Percentiles rank a stretch among this genome's conserved stretches.
phyloP scores from a whole-genome alignment of 2,888 invertebrate genomes.

The Synergus itoensis region DNA sequence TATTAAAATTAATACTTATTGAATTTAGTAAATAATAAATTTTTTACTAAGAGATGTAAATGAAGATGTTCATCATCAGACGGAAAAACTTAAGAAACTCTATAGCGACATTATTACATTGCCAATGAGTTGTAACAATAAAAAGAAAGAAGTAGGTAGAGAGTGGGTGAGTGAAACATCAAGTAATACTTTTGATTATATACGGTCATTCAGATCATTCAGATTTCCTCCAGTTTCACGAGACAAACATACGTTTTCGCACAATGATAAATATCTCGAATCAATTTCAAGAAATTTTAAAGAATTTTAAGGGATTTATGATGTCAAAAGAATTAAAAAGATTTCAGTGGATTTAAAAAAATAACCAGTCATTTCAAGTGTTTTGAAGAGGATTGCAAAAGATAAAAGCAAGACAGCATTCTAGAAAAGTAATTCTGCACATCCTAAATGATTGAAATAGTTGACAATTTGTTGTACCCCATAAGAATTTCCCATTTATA shows the following conservation, averaged over 20 bases:
- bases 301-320: too few species aligned
- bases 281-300: too few species aligned
- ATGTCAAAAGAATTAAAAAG: too few species aligned
- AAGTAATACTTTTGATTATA: constrained; percentile 29
- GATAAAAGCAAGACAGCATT: not conserved
- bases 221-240: not conserved
- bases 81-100: not conserved
- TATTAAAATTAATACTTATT: not conserved
- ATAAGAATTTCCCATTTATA: not conserved
- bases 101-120: constrained; percentile 20
- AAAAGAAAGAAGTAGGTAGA: constrained; percentile 39
- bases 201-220: constrained; percentile 32
- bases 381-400: too few species aligned
- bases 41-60: not conserved
- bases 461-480: not conserved
- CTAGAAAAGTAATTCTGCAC: not conserved
- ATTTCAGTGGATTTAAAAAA: too few species aligned
- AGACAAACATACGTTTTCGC: not conserved
- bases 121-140: constrained; percentile 35
- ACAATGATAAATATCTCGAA: not conserved
- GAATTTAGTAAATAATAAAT: not conserved
- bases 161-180: constrained; percentile 31
- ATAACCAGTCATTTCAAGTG: too few species aligned
- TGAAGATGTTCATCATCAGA: constrained; percentile 2
- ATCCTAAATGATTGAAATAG: not conserved